These are phyloP conservation scores for Spizaetus ornatus DNA, from an alignment of 2,113 vertebrate species.

Conservation along the genomic window DNA sequence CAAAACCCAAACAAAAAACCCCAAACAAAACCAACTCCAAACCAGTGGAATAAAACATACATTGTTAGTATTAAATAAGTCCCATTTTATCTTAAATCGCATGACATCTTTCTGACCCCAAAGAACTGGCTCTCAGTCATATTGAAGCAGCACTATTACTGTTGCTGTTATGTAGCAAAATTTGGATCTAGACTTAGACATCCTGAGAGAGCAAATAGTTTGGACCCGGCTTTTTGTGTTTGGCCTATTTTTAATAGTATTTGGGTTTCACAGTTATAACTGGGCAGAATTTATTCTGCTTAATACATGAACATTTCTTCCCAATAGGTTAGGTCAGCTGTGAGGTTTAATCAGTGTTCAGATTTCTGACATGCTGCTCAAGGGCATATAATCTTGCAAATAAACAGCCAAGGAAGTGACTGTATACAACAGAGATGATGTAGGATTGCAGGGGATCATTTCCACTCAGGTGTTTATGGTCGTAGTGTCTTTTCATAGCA, in stretches of 20 bases:
- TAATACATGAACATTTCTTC: conserved; percentile 41
- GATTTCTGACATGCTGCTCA: conserved; percentile 24
- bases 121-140: background rate
- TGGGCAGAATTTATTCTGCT: background rate
- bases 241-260: background rate
- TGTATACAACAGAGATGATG: conserved; percentile 7
- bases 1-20: background rate
- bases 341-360: conserved; percentile 57
- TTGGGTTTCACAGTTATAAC: conserved; percentile 7
- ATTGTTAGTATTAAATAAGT: background rate
- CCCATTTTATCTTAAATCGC: background rate
- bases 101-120: background rate
- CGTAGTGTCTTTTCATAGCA: conserved; percentile 44
- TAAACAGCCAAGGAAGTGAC: conserved; percentile 32
- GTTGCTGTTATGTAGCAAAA: background rate
- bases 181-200: background rate
- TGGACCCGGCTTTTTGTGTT: background rate
- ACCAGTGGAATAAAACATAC: background rate
- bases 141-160: background rate
- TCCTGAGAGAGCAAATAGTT: background rate
- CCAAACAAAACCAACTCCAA: background rate
- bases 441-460: conserved; percentile 39
- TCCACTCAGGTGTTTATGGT: conserved; percentile 51
- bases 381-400: conserved; percentile 36
- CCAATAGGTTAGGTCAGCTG: conserved; percentile 55